phyloP scores from a whole-genome alignment of 2,888 invertebrate species.

The Neoitamus cyanurus region DNA sequence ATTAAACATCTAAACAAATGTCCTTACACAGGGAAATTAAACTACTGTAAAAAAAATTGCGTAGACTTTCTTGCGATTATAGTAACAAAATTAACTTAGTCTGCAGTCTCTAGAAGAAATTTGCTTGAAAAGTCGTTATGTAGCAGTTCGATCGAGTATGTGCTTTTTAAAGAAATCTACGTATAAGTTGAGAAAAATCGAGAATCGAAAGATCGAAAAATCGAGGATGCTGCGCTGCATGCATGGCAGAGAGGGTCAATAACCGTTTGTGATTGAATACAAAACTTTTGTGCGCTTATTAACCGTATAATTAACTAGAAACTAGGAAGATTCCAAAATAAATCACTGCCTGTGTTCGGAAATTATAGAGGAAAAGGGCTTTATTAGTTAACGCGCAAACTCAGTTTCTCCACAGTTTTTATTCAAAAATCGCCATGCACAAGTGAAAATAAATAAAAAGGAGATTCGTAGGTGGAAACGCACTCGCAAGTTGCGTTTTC shows the following conservation, averaged over 20 bases:
- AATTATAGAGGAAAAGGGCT: background rate
- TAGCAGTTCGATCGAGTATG: constrained; percentile 34
- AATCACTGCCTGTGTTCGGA: background rate
- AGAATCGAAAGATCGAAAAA: background rate
- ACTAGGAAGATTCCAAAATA: background rate
- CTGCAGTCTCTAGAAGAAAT: constrained; percentile 35
- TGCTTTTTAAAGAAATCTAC: constrained; percentile 30
- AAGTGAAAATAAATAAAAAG: background rate
- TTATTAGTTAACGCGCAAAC: constrained; percentile 14
- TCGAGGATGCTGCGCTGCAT: background rate
- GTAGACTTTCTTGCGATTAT: background rate
- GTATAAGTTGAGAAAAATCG: constrained; percentile 8
- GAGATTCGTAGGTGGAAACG: background rate
- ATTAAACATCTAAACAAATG: constrained; percentile 44
- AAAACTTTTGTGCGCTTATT: constrained; percentile 27
- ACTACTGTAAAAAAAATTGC: constrained; percentile 20
- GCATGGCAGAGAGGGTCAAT: constrained; percentile 20
- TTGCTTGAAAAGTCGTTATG: constrained; percentile 40
- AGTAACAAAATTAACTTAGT: constrained; percentile 39
- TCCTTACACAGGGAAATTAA: constrained; percentile 25
- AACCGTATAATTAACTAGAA: background rate
- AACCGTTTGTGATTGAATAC: background rate
- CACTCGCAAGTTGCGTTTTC: background rate
- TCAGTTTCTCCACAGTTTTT: background rate
- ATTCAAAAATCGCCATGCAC: constrained; percentile 26